Evolutionary conservation across 2,888 invertebrate species (phyloP).

Genomic region (Apantesis nais): DNA sequence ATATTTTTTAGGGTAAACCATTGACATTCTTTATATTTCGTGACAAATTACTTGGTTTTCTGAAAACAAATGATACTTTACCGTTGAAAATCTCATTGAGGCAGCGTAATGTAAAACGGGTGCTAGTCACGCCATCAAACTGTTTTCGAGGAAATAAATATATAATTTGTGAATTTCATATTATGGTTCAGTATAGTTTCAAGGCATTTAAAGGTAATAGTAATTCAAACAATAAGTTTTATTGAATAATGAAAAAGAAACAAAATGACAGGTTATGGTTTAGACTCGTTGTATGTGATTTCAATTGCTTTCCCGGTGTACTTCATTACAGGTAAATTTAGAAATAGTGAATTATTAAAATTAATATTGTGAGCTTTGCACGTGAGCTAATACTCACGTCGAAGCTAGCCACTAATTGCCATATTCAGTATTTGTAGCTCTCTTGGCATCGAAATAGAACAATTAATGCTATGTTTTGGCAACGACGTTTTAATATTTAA

Average conservation of each 20-base stretch:
- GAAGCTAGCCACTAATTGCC: background rate
- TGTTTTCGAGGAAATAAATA: conserved; percentile 33
- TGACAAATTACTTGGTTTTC: conserved; percentile 32
- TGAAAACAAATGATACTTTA: conserved; percentile 41
- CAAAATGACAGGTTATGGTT: background rate
- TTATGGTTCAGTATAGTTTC: background rate
- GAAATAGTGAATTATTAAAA: background rate
- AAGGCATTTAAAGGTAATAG: background rate
- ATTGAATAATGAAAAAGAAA: background rate
- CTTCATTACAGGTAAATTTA: background rate
- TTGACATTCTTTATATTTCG: conserved; percentile 27
- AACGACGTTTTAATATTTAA: conserved; percentile 15
- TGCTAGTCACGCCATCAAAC: conserved; percentile 44
- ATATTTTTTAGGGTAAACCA: conserved; percentile 18
- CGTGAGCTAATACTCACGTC: no score
- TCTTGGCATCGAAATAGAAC: background rate
- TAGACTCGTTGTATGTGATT: background rate
- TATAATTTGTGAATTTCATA: conserved; percentile 1
- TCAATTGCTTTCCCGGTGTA: background rate
- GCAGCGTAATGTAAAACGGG: conserved; percentile 33
- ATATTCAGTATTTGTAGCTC: background rate
- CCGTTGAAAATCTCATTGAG: conserved; percentile 41
- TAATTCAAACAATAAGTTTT: background rate
- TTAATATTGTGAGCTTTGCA: background rate
- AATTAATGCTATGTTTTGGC: conserved; percentile 20